Conservation (phyloP, 2,113 vertebrate genomes). For the Macroglossus sobrinus region DNA sequence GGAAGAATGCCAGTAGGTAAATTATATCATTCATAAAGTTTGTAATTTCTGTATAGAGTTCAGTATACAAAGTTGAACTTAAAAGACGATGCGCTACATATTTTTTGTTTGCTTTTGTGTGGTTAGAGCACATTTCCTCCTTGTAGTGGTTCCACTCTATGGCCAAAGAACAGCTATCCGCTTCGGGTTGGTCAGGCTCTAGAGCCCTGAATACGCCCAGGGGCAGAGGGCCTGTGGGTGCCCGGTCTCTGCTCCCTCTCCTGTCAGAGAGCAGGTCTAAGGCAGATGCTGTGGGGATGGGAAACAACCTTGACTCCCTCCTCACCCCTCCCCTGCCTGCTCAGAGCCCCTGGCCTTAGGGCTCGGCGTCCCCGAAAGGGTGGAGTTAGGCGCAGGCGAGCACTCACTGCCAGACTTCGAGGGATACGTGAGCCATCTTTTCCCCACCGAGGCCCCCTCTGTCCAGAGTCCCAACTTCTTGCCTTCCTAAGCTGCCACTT, state of each 20-base stretch:
- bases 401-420: background rate
- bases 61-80: background rate
- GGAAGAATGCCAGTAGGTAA: background rate
- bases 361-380: background rate
- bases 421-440: background rate
- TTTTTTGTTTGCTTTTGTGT: background rate
- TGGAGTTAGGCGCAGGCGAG: background rate
- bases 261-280: background rate
- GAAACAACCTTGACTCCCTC: background rate
- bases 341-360: background rate
- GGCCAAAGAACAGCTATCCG: background rate
- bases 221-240: background rate
- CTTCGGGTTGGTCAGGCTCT: background rate
- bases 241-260: background rate
- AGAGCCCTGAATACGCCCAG: background rate
- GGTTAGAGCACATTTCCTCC: background rate
- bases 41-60: background rate
- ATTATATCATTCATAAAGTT: background rate
- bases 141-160: background rate
- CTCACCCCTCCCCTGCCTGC: background rate
- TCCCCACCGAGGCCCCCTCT: background rate
- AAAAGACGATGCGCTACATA: background rate
- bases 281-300: background rate
- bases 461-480: background rate
- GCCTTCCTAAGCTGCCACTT: background rate